A percentile compares a stretch with the other conserved stretches of the same genome.
Conservation (phyloP, 1,140 invertebrate genomes). For the Lanistes nyassanus region DNA sequence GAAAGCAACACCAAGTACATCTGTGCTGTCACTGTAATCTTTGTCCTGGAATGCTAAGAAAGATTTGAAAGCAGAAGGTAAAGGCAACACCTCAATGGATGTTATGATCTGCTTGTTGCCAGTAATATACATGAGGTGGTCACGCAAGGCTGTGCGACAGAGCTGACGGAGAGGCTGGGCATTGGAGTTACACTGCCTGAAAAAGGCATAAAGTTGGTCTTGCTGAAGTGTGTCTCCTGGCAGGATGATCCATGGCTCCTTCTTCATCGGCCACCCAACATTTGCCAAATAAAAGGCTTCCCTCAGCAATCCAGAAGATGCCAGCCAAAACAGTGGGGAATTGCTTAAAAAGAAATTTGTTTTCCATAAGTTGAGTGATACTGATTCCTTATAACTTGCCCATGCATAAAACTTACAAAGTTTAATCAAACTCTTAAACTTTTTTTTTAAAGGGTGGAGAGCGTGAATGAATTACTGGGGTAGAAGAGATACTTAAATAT, state of each 20-base stretch:
- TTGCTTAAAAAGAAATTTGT: background rate
- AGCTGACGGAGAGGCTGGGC: conserved; percentile 2
- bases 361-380: too few relatives aligned
- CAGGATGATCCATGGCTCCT: conserved; percentile 2
- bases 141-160: background rate
- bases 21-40: conserved; percentile 9
- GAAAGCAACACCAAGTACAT: too few relatives aligned
- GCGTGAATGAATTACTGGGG: too few relatives aligned
- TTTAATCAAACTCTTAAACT: too few relatives aligned
- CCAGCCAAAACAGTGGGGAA: background rate
- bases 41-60: background rate
- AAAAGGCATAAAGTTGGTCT: conserved; percentile 15
- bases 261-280: conserved; percentile 7
- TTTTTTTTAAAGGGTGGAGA: too few relatives aligned
- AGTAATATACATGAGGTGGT: background rate
- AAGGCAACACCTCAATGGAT: conserved; percentile 1
- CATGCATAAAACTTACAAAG: too few relatives aligned
- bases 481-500: too few relatives aligned
- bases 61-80: background rate
- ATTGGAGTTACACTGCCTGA: conserved; percentile 1
- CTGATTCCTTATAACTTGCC: too few relatives aligned
- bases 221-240: background rate
- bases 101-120: background rate
- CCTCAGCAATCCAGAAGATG: background rate
- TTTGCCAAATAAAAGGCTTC: conserved; percentile 16